These are phyloP conservation scores for Microtus richardsoni DNA, from an alignment of 2,113 vertebrate species.

Conservation along the genomic window DNA sequence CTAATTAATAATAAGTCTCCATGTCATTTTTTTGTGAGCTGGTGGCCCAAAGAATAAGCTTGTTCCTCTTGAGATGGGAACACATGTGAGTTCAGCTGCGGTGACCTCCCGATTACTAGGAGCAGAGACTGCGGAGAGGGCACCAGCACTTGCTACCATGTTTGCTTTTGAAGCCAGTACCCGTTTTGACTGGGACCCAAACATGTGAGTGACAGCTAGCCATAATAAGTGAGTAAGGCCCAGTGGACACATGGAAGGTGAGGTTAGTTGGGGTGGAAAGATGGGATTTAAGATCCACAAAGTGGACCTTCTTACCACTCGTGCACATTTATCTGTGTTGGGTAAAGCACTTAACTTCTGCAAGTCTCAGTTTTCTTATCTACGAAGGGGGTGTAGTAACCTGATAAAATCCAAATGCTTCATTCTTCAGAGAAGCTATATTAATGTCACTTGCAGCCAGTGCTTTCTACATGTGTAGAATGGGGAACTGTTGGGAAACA, in stretches of 20 bases:
- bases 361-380: background rate
- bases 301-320: background rate
- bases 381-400: background rate
- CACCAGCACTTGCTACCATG: background rate
- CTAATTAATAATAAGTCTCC: background rate
- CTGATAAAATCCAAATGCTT: background rate
- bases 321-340: background rate
- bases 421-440: background rate
- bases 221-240: background rate
- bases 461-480: fast-evolving
- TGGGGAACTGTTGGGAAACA: background rate
- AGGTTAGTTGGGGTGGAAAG: background rate
- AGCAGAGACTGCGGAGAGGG: background rate
- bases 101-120: background rate
- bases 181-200: conserved; percentile 50
- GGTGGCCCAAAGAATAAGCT: background rate
- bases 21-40: background rate
- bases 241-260: background rate
- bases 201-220: background rate
- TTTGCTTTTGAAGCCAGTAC: conserved; percentile 55
- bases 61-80: background rate
- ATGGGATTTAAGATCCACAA: background rate
- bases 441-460: background rate
- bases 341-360: background rate
- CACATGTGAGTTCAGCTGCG: background rate